Conservation (phyloP, 2,113 vertebrate species). For the Athene cunicularia region DNA sequence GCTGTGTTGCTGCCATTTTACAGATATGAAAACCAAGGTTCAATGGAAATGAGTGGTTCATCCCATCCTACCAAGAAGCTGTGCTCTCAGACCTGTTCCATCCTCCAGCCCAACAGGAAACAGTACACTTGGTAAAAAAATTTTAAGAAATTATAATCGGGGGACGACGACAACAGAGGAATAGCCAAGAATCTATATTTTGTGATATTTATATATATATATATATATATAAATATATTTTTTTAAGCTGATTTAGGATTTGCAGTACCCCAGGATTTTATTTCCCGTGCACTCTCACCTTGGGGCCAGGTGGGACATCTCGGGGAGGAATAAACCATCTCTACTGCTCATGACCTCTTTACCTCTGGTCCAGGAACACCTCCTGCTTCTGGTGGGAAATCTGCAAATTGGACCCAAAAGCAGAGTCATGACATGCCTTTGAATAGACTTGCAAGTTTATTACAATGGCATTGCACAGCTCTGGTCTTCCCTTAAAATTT, state of each 20-base stretch:
- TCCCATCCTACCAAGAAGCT: accelerated
- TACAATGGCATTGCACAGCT: accelerated
- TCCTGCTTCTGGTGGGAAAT: background rate
- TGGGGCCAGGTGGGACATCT: background rate
- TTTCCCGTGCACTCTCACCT: accelerated
- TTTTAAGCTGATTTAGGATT: background rate
- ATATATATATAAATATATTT: too few species aligned
- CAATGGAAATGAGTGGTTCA: accelerated
- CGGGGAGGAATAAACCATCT: accelerated
- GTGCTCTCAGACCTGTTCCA: background rate
- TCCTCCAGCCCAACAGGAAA: background rate
- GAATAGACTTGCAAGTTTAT: background rate
- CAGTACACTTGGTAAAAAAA: background rate
- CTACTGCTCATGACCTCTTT: too few species aligned
- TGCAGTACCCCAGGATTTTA: background rate
- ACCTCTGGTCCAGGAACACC: background rate
- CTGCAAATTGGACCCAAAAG: background rate
- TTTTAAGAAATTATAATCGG: too few species aligned
- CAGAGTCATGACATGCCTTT: background rate
- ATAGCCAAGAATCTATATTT: background rate
- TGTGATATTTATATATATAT: too few species aligned
- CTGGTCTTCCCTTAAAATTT: background rate
- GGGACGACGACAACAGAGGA: too few species aligned
- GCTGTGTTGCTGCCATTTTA: background rate
- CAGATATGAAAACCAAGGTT: background rate